Percentiles rank a stretch among this genome's conserved stretches.
Conservation (phyloP, 2,113 vertebrate species). For the Chascanopsetta lugubris region DNA sequence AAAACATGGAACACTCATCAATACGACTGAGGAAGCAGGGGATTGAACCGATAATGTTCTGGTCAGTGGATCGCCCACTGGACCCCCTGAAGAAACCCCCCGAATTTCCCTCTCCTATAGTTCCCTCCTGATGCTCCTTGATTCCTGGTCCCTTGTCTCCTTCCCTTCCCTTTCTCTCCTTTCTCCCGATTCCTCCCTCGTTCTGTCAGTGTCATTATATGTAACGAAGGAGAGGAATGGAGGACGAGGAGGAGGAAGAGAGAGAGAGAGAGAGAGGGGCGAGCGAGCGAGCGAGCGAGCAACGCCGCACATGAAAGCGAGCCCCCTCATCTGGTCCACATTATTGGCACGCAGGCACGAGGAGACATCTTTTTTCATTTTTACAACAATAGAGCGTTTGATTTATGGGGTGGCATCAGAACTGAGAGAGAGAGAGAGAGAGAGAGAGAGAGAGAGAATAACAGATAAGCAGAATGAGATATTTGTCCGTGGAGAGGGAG, state of each 20-base stretch:
- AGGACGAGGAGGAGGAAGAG: neutral
- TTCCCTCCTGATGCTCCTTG: neutral
- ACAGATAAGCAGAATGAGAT: constrained; percentile 77
- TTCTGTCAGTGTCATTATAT: constrained; percentile 27
- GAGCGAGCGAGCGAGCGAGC: constrained; percentile 54
- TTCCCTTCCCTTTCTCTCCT: neutral
- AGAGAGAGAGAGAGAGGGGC: neutral
- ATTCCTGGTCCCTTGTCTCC: neutral
- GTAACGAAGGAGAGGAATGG: constrained; percentile 14
- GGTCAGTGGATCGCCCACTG: neutral
- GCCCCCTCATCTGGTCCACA: constrained; percentile 81
- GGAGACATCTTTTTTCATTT: constrained; percentile 84
- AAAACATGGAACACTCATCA: neutral
- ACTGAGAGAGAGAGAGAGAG: constrained; percentile 80
- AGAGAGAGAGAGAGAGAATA: constrained; percentile 82
- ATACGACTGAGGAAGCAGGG: neutral
- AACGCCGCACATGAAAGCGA: constrained; percentile 78
- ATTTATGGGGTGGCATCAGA: constrained; percentile 87
- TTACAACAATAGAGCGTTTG: constrained; percentile 86
- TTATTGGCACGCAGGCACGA: constrained; percentile 86
- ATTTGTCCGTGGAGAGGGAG: constrained; percentile 51
- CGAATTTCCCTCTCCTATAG: neutral
- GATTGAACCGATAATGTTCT: neutral
- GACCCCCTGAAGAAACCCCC: too few relatives aligned
- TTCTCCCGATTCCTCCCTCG: neutral